Evolutionary conservation across 2,113 vertebrate genomes (phyloP).

Genomic region (Oxygymnocypris stewartii): DNA sequence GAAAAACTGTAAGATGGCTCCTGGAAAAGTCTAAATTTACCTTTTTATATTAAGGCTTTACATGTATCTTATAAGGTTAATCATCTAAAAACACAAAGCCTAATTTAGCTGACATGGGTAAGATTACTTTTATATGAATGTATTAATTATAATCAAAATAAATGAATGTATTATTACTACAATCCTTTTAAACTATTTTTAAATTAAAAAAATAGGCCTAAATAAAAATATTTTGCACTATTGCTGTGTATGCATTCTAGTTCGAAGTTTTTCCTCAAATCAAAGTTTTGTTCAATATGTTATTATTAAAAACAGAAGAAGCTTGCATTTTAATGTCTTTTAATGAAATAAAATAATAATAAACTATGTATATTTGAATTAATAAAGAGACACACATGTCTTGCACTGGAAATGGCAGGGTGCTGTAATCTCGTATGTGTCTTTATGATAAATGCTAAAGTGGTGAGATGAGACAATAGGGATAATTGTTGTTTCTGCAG

Average conservation of each 20-base stretch:
- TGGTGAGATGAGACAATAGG: conserved; percentile 16
- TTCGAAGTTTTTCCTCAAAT: background rate
- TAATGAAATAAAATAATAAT: no score
- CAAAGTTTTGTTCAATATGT: background rate
- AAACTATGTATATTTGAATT: background rate
- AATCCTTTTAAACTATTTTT: no score
- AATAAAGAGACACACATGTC: background rate
- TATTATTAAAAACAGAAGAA: background rate
- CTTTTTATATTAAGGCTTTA: background rate
- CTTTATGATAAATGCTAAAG: background rate
- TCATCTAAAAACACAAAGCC: background rate
- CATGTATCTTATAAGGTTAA: background rate
- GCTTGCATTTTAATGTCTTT: background rate
- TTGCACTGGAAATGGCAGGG: background rate
- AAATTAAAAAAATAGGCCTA: no score
- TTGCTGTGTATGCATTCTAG: background rate
- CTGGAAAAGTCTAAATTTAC: background rate
- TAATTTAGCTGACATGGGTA: no score
- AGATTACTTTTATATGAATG: no score
- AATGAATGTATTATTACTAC: background rate
- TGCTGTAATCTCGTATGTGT: background rate
- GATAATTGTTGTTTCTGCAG: conserved; percentile 28
- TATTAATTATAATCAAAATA: no score
- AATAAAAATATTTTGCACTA: background rate
- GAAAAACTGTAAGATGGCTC: background rate